A percentile compares a stretch with the other conserved stretches of the same genome.
phyloP scores from a whole-genome alignment of 2,113 vertebrate species.

The Mesitornis unicolor region DNA sequence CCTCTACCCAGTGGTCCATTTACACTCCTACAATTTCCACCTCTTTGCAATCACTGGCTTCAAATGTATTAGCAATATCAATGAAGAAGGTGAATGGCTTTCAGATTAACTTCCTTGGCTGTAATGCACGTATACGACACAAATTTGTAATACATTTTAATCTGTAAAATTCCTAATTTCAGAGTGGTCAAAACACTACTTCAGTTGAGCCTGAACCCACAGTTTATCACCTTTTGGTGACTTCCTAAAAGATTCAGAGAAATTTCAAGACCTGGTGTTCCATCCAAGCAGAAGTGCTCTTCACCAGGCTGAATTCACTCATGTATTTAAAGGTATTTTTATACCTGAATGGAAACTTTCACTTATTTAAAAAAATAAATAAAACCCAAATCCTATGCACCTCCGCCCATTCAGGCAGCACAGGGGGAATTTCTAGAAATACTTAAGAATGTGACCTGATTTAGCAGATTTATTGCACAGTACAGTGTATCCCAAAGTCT shows the following conservation, averaged over 20 bases:
- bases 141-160: not conserved
- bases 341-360: not conserved
- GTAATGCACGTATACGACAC: not conserved
- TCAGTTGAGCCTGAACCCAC: not conserved
- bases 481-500: not conserved
- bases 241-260: not conserved
- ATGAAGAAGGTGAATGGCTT: not conserved
- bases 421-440: not conserved
- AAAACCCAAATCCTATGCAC: not conserved
- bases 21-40: not conserved
- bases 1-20: not conserved
- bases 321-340: not conserved
- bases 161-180: not conserved
- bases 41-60: not conserved
- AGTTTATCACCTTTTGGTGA: not conserved
- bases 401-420: not conserved
- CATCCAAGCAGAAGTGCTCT: not conserved
- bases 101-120: not conserved
- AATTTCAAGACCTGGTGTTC: not conserved
- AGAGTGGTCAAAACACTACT: not conserved
- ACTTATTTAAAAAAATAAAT: not conserved
- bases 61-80: not conserved
- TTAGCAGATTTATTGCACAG: not conserved
- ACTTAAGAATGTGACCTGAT: not conserved
- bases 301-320: not conserved